Conservation (phyloP, 2,797 vertebrate species). For the Neosilurus hyrtlii region DNA sequence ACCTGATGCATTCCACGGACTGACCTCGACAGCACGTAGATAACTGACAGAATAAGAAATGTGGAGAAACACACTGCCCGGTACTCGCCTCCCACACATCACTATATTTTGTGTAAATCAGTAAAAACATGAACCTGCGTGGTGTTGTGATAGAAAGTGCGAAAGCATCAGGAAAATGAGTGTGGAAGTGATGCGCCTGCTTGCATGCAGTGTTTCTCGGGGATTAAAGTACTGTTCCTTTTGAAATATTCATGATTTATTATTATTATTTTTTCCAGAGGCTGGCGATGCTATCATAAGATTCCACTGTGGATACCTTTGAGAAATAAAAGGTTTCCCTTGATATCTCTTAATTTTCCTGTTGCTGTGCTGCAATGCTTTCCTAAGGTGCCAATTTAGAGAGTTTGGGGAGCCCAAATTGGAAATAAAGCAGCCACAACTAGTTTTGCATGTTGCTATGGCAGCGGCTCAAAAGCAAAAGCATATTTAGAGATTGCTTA, state of each 20-base stretch:
- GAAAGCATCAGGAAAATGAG: slow-evolving; percentile 20
- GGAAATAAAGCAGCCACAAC: slow-evolving; percentile 44
- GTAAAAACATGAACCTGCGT: slow-evolving; percentile 20
- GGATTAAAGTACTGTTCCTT: background rate
- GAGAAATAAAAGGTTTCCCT: slow-evolving; percentile 20
- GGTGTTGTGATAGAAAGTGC: background rate
- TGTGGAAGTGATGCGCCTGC: background rate
- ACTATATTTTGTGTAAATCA: slow-evolving; percentile 22
- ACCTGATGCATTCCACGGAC: slow-evolving; percentile 6
- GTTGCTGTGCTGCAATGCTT: slow-evolving; percentile 32
- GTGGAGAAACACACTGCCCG: background rate
- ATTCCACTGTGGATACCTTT: background rate
- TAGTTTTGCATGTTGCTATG: slow-evolving; percentile 55
- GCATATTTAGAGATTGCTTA: slow-evolving; percentile 38
- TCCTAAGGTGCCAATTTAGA: slow-evolving; percentile 38
- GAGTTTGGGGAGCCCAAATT: slow-evolving; percentile 36
- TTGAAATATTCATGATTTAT: slow-evolving; percentile 34
- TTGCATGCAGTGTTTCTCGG: slow-evolving; percentile 9
- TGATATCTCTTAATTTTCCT: slow-evolving; percentile 11
- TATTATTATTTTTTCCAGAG: background rate
- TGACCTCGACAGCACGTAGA: slow-evolving; percentile 18
- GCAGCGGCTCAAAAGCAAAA: slow-evolving; percentile 49
- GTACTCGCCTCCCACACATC: slow-evolving; percentile 31
- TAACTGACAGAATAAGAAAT: slow-evolving; percentile 12
- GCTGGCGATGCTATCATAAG: background rate